These are phyloP conservation scores for Cyanoramphus novaezelandiae DNA, from an alignment of 2,113 vertebrate genomes.

Conservation along the genomic window DNA sequence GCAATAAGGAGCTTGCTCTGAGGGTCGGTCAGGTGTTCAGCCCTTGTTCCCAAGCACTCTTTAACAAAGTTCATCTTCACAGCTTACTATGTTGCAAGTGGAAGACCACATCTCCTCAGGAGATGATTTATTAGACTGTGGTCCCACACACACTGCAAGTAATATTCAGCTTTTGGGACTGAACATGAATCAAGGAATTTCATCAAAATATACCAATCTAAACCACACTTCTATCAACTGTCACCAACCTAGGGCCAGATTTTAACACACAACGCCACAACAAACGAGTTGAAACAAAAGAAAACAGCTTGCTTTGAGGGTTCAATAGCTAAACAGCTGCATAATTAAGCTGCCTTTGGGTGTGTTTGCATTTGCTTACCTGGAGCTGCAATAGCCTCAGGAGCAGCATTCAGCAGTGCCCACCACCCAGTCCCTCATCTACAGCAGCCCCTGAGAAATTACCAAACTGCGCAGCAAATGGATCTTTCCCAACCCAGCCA, in stretches of 20 bases:
- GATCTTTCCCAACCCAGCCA: too few relatives aligned
- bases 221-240: not conserved
- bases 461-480: rapidly evolving
- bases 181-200: not conserved
- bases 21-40: not conserved
- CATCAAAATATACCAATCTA: not conserved
- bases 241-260: not conserved
- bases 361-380: not conserved
- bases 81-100: not conserved
- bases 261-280: not conserved
- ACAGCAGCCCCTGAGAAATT: not conserved
- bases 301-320: not conserved
- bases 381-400: not conserved
- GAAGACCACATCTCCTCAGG: not conserved
- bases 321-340: not conserved
- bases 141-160: not conserved
- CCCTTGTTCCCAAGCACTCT: not conserved
- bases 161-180: not conserved
- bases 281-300: not conserved
- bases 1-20: not conserved
- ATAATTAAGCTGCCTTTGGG: not conserved
- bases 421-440: not conserved
- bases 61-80: not conserved
- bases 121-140: not conserved
- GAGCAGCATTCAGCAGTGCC: not conserved